Base-by-base conservation (phyloP, 2,888 invertebrate genomes). In the Meiosimyza platycephala region DNA sequence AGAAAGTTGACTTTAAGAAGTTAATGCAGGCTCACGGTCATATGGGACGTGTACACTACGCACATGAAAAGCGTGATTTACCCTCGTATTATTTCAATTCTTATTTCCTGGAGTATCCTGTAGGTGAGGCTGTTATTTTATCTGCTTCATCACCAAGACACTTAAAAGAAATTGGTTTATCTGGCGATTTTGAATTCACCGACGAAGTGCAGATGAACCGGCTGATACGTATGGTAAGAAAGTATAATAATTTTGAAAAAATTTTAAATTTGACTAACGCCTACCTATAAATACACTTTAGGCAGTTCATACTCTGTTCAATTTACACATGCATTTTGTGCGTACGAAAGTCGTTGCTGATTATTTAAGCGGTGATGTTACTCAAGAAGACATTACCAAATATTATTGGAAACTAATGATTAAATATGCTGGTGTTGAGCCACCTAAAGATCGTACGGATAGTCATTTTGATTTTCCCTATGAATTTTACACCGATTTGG, bases 401-500 rank as follows among this genome's bases (percentile, higher is more conserved):
- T 89, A 90, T 73, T 92, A 89, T 87, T 92, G 92, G 91, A 87
- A 88, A 76, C 84, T 92, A 57, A 86, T 90, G 66, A 89, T 89
- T 74, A 82, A 85, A 76, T 87, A 89, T 73, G 92, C 92, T 79
- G 92, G 92, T 0, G 84, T 92, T 9, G 89, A 90, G 78, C 91
- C 92, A 0, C 91, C 92, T 0, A 85, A 89, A 0, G 87, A 88
- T 63, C 87, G 92, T 74, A 88, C 88, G 28, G 91, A 91, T 77
- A 88, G 89, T 1, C 91, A 92, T 84, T 93, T 93, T 75, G 93
- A 93, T 80, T 90, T 93, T 4, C 92, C 92, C 12, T 90, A 92
- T 16, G 93, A 93, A 80, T 93, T 91, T 78, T 93, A 93, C 77
- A 89, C 76, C 48, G 78, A 77, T 33, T 72, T 77, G 12, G 63